Evolutionary conservation across 2,797 vertebrate species (phyloP), one percentile per base, ranked within the genome.

Genomic region (Miichthys miiuy): DNA sequence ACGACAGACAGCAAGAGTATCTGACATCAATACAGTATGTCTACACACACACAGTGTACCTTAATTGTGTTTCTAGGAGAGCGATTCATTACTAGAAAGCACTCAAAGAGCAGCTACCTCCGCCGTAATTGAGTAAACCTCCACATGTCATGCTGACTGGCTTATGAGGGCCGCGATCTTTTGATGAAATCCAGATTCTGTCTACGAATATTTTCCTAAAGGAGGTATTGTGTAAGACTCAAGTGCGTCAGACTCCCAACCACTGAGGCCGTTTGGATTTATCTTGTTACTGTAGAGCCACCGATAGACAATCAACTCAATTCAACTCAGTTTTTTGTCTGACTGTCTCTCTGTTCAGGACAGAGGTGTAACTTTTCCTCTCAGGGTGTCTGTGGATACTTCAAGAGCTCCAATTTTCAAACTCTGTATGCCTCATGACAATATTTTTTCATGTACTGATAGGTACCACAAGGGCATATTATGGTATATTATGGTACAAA

Each of bases 81-180:
- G 42, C 14, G 10, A 5, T 57, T 70, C 42, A 71, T 68, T 64
- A 68, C 70, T 38, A 18, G 66, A 46, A 70, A 64, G 25, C 50
- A 63, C 67, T 68, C 30, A 25, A 44, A 50, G 30, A 46, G 6
- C 21, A 42, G 25, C 12, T 6, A 34, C n/a, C 42, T 75, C 54
- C 17, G 47, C 30, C 34, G 4, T 5, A 30, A 44, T 44, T 56
- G 57, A 64, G 68, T 6, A 3, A 68, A 30, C 25, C 17, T 57
- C 52, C 25, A 61, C 23, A 55, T 72, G 23, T 41, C 52, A 52
- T 17, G n/a, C 16, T 58, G 52, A 66, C 14, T 61, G 47, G 27
- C 44, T 47, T 34, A 56, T n/a, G 13, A 46, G n/a, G 20, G 46
- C 23, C 2, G 3, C 14, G 14, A 75, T 51, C 20, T 41, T 50